phyloP scores from a whole-genome alignment of 2,797 vertebrate genomes.

The Anguilla obscura region DNA sequence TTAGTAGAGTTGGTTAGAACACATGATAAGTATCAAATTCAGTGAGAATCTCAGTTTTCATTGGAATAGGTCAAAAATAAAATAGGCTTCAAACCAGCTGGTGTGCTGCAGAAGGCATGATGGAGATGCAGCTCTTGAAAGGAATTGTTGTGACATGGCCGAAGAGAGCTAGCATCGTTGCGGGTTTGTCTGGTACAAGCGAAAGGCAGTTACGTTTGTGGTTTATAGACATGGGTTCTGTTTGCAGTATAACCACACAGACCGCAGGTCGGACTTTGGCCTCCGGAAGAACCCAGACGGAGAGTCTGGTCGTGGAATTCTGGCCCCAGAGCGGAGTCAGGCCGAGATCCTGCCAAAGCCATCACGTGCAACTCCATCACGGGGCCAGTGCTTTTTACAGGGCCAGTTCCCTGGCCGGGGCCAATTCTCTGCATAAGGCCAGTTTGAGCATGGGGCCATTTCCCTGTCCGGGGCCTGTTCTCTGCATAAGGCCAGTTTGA shows the following conservation, averaged over 20 bases:
- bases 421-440: no score
- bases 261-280: neutral
- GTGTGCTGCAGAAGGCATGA: neutral
- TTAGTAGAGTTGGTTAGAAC: neutral
- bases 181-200: neutral
- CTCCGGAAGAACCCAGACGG: neutral
- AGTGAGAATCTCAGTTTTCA: no score
- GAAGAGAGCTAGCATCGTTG: no score
- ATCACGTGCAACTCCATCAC: neutral
- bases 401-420: no score
- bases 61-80: neutral
- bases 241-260: no score
- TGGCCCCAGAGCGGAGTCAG: constrained; percentile 38
- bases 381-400: no score
- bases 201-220: neutral
- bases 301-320: neutral
- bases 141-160: neutral
- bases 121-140: neutral
- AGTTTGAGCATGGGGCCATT: no score
- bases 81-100: no score
- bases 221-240: neutral
- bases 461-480: no score
- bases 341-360: constrained; percentile 30
- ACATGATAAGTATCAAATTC: no score
- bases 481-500: no score